Conservation (phyloP, 1,140 invertebrate species). For the Drosophila kanapiae region DNA sequence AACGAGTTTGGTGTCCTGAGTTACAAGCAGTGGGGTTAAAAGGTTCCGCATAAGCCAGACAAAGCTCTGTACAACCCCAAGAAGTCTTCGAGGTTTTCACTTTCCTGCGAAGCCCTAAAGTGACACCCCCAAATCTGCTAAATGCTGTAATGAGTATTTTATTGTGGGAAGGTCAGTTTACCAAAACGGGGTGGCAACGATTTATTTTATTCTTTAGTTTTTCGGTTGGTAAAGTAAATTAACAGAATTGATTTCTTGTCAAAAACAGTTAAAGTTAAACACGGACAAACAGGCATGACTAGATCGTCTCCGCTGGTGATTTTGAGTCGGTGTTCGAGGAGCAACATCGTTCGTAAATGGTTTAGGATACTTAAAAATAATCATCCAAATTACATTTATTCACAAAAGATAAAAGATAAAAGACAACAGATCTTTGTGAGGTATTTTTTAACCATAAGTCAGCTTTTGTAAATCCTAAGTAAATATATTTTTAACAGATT, state of each 20-base stretch:
- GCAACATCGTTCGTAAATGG: too few species aligned
- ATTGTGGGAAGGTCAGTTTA: slow-evolving; percentile 19
- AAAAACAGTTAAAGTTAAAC: too few species aligned
- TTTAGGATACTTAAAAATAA: too few species aligned
- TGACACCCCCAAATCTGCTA: slow-evolving; percentile 10
- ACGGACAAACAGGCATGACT: too few species aligned
- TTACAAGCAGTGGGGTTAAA: slow-evolving; percentile 58
- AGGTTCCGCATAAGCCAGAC: slow-evolving; percentile 66
- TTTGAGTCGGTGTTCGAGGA: too few species aligned
- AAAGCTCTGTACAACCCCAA: slow-evolving; percentile 46
- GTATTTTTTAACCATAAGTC: too few species aligned
- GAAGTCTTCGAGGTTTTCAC: slow-evolving; percentile 8
- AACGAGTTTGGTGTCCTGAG: slow-evolving; percentile 22
- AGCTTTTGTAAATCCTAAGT: too few species aligned
- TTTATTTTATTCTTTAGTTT: slow-evolving; percentile 1
- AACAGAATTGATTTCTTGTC: not conserved
- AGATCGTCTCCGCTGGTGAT: too few species aligned
- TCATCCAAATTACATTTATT: too few species aligned
- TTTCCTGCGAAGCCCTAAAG: slow-evolving; percentile 53
- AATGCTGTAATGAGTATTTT: slow-evolving; percentile 34
- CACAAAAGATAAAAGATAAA: too few species aligned
- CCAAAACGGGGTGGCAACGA: not conserved
- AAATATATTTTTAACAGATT: too few species aligned
- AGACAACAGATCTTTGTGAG: too few species aligned
- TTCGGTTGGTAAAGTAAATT: not conserved